Conservation (phyloP, 2,113 vertebrate genomes). For the Myiozetetes cayanensis region DNA sequence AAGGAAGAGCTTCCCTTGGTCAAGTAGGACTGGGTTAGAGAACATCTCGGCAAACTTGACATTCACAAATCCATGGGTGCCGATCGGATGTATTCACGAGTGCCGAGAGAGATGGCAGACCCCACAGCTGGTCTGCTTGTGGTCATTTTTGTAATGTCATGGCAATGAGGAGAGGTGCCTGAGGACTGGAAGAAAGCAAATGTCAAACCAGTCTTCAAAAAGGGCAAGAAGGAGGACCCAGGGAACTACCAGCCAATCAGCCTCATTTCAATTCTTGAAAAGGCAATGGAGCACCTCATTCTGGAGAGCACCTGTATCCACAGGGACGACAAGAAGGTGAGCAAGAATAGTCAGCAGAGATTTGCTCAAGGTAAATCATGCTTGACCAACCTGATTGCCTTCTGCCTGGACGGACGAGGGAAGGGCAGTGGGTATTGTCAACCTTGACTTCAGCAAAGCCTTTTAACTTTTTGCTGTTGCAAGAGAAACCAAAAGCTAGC, state of each 20-base stretch:
- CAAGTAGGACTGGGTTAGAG: background rate
- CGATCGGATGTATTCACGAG: background rate
- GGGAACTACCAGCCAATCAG: background rate
- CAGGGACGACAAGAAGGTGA: background rate
- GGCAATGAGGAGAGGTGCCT: background rate
- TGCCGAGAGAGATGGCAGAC: background rate
- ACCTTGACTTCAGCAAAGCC: background rate
- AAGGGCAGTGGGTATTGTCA: background rate
- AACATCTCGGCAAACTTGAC: background rate
- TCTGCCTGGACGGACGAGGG: background rate
- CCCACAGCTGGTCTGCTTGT: background rate
- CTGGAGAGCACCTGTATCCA: background rate
- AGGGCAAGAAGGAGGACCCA: background rate
- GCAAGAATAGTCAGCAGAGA: background rate
- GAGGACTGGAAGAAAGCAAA: background rate
- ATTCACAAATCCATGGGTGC: background rate
- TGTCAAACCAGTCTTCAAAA: background rate
- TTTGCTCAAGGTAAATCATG: background rate
- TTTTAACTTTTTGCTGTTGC: background rate
- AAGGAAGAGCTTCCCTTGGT: background rate
- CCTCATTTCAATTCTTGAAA: background rate
- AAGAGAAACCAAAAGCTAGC: background rate
- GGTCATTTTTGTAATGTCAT: rapidly evolving
- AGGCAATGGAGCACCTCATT: background rate
- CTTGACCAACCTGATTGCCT: background rate